Evolutionary conservation across 1,140 invertebrate genomes (phyloP).

Genomic region (Heliconius hewitsoni): DNA sequence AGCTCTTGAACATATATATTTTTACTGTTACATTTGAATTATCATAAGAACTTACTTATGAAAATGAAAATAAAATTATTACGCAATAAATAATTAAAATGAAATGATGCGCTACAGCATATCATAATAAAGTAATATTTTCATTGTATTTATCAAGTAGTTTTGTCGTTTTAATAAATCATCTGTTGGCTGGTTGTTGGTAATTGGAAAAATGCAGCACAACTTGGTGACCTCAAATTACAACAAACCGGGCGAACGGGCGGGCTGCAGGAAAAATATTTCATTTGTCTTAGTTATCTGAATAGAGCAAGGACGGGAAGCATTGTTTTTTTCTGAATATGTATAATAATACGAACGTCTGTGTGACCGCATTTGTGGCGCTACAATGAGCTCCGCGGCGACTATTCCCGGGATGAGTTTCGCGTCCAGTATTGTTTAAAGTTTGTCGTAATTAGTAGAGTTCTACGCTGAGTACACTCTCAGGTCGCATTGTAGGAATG

Average conservation of each 20-base stretch:
- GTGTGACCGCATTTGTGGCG: constrained; percentile 76
- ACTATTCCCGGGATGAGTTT: constrained; percentile 77
- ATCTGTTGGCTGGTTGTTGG: constrained; percentile 30
- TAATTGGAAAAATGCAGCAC: constrained; percentile 47
- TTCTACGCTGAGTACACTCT: constrained; percentile 71
- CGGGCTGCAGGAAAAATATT: constrained; percentile 63
- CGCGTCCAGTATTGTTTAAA: constrained; percentile 80
- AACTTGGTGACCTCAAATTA: constrained; percentile 46
- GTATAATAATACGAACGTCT: constrained; percentile 74
- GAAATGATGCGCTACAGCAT: not conserved
- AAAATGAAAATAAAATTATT: not conserved
- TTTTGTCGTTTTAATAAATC: constrained; percentile 41
- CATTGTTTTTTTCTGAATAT: constrained; percentile 80
- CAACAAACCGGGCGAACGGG: constrained; percentile 37
- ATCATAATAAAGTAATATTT: not conserved
- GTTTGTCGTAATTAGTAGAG: constrained; percentile 80
- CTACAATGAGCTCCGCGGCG: constrained; percentile 72
- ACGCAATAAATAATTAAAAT: not conserved
- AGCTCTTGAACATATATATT: not conserved
- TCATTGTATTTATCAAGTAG: constrained; percentile 30
- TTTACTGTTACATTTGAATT: not conserved
- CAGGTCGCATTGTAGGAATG: constrained; percentile 68
- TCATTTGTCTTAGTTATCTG: constrained; percentile 77
- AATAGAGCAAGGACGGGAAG: constrained; percentile 65
- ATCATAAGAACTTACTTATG: not conserved